Evolutionary conservation across 2,888 invertebrate species (phyloP), one percentile per base, ranked within the genome.

Genomic region (Protodeltote pygarga): DNA sequence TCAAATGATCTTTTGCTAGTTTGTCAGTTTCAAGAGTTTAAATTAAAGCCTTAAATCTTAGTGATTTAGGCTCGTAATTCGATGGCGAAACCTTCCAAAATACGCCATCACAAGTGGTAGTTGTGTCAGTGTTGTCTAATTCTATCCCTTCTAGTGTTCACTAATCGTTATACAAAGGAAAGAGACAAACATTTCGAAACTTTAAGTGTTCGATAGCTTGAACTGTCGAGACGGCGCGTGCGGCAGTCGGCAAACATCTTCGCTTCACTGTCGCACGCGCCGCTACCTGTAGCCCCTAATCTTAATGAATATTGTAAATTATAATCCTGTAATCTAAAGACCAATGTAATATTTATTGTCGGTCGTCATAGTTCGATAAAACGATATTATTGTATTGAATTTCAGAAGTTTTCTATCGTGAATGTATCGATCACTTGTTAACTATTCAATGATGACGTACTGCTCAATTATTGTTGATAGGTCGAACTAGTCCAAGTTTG

Each of bases 261-360:
- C 9, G 1, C 15, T n/a, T 11, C 14, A 34, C 25, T 6, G 14
- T 48, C 35, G 24, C 27, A 20, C 49, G 42, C 15, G 35, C 50
- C 31, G 13, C 34, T 2, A 27, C 33, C 8, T 23, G 10, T 39
- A 59, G 29, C 15, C 31, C n/a, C 8, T 65, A 51, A 60, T 62
- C 40, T 46, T 59, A n/a, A 50, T 42, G 34, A 57, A 31, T 58
- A 62, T 45, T 53, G 61, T 71, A 57, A 37, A 46, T 54, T 45
- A 40, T 64, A 60, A 61, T 51, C 60, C 52, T 65, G 54, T 71
- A 67, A 55, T 71, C 21, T 68, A 65, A 62, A 50, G 66, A 71
- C 66, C 72, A 73, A 73, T 71, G 44, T 57, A 65, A 51, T 65
- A 55, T 62, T 58, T 57, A 70, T 57, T 32, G 46, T 61, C 52